Percentiles rank a stretch among this genome's conserved stretches.
Conservation (phyloP, 2,797 vertebrate genomes). For the Perodicticus potto region DNA sequence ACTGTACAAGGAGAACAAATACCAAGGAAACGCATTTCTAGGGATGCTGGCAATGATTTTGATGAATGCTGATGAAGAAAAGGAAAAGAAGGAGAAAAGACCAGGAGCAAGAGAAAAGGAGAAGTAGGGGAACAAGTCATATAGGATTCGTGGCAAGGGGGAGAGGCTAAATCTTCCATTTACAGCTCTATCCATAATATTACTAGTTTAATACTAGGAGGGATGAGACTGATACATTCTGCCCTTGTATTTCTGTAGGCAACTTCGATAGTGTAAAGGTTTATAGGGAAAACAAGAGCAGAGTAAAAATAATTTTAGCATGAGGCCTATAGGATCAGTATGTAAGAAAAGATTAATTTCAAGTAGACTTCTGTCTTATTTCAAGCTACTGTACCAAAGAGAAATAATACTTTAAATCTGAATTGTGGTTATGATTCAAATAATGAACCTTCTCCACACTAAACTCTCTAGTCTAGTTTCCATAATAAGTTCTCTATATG, state of each 20-base stretch:
- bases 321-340: background rate
- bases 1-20: background rate
- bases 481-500: background rate
- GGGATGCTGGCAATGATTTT: background rate
- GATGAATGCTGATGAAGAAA: background rate
- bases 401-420: background rate
- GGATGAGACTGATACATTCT: background rate
- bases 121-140: background rate
- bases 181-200: background rate
- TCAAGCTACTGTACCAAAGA: background rate
- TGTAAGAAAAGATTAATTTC: background rate
- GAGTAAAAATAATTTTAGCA: background rate
- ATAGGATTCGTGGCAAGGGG: background rate
- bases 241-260: background rate
- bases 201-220: background rate
- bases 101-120: background rate
- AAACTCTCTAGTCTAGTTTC: background rate
- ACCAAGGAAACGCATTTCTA: background rate
- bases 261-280: background rate
- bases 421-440: conserved; percentile 12
- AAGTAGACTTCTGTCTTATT: background rate
- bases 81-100: background rate
- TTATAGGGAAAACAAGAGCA: background rate
- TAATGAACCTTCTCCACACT: background rate
- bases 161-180: background rate